phyloP scores from a whole-genome alignment of 1,140 invertebrate genomes.

The Bombyx mori region DNA sequence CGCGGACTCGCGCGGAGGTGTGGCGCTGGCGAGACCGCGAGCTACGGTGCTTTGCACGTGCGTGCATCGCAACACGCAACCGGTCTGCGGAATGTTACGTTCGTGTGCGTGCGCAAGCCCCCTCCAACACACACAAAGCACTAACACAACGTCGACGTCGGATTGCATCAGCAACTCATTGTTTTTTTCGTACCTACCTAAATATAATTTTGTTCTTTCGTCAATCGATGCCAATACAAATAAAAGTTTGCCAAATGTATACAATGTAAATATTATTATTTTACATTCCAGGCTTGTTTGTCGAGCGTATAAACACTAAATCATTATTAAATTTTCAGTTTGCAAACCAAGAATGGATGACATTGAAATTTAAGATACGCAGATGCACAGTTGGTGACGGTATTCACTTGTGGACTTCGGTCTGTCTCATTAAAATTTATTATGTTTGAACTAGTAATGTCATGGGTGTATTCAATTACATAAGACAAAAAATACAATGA shows the following conservation, averaged over 20 bases:
- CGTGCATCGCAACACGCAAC: conserved; percentile 15
- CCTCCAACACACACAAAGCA: conserved; percentile 8
- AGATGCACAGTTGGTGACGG: background rate
- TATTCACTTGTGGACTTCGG: background rate
- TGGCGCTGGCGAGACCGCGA: conserved; percentile 10
- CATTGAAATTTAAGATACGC: no score
- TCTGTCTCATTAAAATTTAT: no score
- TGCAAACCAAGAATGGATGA: no score
- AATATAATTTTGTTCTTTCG: background rate
- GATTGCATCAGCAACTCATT: conserved; percentile 24
- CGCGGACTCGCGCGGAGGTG: conserved; percentile 18
- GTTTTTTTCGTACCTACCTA: background rate
- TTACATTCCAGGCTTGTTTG: no score
- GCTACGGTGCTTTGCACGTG: conserved; percentile 5
- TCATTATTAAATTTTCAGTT: no score
- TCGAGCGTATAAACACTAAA: no score
- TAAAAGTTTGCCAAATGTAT: no score
- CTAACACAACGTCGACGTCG: conserved; percentile 8
- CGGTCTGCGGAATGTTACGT: conserved; percentile 2
- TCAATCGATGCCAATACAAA: no score
- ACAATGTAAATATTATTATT: no score
- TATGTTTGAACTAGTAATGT: no score
- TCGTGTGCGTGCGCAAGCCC: conserved; percentile 13
- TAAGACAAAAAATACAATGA: conserved; percentile 15
- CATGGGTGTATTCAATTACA: background rate